Percentiles rank a stretch among this genome's conserved stretches.
These are phyloP conservation scores for Sylvicola fuscatus DNA, from an alignment of 2,888 invertebrate genomes.

Conservation along the genomic window DNA sequence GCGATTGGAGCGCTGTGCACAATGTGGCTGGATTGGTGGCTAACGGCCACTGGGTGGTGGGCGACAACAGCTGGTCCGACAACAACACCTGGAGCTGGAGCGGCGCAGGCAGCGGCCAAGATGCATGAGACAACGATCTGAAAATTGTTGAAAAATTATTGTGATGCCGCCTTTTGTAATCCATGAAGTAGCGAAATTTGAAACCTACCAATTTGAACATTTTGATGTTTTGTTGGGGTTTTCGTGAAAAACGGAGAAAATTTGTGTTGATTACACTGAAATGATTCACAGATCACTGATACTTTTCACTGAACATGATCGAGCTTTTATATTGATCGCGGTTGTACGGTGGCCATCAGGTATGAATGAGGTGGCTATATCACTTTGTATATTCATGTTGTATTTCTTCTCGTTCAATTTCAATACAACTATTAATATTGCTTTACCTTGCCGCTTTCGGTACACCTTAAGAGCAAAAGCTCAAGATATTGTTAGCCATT, in stretches of 20 bases:
- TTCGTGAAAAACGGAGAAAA: no score
- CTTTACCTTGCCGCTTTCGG: no score
- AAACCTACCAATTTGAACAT: conserved; percentile 12
- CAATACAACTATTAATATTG: no score
- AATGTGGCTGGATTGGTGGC: conserved; percentile 11
- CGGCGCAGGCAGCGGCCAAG: conserved; percentile 26
- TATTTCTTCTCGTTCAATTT: no score
- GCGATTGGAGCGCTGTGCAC: conserved; percentile 11
- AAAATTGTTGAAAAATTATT: conserved; percentile 1
- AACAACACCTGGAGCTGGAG: conserved; percentile 30
- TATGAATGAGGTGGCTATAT: conserved; percentile 1
- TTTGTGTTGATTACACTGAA: conserved; percentile 5
- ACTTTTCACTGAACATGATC: conserved; percentile 2
- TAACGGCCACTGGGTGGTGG: conserved; percentile 6
- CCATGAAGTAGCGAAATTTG: background rate
- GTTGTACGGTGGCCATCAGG: background rate
- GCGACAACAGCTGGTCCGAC: conserved; percentile 20
- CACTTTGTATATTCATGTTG: background rate
- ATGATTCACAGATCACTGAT: conserved; percentile 5
- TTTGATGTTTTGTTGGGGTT: conserved; percentile 5
- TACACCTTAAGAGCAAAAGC: no score
- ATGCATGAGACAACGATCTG: conserved; percentile 21
- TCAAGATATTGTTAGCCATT: no score
- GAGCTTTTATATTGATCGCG: conserved; percentile 5
- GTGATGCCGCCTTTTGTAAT: background rate